These are phyloP conservation scores for Trissoscelio sp. DNA, from an alignment of 2,888 invertebrate genomes.

Conservation along the genomic window DNA sequence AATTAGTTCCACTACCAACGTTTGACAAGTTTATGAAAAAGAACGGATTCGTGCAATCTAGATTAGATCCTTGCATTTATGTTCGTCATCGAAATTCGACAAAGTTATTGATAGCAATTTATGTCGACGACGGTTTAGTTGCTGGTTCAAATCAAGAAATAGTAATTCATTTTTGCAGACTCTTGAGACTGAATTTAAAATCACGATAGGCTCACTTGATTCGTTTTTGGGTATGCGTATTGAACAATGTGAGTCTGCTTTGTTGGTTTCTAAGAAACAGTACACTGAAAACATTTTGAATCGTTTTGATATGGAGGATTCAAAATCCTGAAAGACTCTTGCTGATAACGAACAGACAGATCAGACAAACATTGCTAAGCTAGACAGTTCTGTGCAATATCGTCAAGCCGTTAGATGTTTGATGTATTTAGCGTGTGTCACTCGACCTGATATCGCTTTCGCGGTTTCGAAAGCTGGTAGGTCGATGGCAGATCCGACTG, in stretches of 20 bases:
- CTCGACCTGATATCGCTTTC: conserved; percentile 12
- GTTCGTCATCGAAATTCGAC: conserved; percentile 35
- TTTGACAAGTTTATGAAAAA: conserved; percentile 65
- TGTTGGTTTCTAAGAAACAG: no score
- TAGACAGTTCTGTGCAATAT: conserved; percentile 62
- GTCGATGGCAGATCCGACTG: conserved; percentile 12
- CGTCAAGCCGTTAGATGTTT: conserved; percentile 52
- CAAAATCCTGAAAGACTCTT: conserved; percentile 62
- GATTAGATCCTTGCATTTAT: conserved; percentile 70
- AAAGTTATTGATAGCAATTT: conserved; percentile 65
- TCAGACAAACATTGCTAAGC: conserved; percentile 25
- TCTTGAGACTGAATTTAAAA: conserved; percentile 1
- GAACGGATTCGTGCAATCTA: conserved; percentile 62
- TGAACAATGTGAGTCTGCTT: no score
- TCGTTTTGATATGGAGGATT: conserved; percentile 59
- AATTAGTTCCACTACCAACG: no score
- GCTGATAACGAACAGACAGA: conserved; percentile 56
- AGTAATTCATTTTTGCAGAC: background rate
- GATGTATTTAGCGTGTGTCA: conserved; percentile 61
- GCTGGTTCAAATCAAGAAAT: conserved; percentile 28
- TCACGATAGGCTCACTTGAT: conserved; percentile 65
- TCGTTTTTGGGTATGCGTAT: no score
- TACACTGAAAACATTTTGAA: conserved; percentile 55
- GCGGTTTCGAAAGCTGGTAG: conserved; percentile 20
- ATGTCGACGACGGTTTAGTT: conserved; percentile 71